Evolutionary conservation across 2,888 invertebrate species (phyloP), one percentile per base, ranked within the genome.

Genomic region (Cyclophora punctaria): DNA sequence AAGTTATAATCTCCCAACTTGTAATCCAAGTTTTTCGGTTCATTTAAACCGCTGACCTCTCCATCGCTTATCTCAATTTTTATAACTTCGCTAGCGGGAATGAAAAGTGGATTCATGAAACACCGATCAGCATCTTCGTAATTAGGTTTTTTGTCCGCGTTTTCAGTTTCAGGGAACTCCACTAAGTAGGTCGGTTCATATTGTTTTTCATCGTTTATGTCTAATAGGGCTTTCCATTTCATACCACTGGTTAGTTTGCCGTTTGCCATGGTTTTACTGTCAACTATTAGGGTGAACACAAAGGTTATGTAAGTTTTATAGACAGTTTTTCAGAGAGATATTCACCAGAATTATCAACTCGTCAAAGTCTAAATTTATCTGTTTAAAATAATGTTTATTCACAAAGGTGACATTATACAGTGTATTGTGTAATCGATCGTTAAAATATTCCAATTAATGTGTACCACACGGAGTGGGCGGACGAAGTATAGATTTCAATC

Each of bases 81-180:
- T 64, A 78, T 75, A 80, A 80, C 77, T 80, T 81, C 71, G 55
- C 64, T 65, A 44, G 73, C 64, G 46, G 84, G 75, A 56, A 83
- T 75, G 70, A 80, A 80, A 66, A 81, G 78, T 59, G 84, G 83
- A 60, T 83, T 83, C 60, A 81, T 77, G 69, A 75, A 79, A 67
- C 62, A 74, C 56, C 74, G 73, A 70, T 79, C 77, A 71, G 71
- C 70, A 67, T 67, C 67, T 62, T 69, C 62, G 51, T 62, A 61
- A 65, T 63, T 66, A 55, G 55, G 58, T 42, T 66, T 68, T 69
- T 64, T 66, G 58, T 63, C 60, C 35, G 69, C 73, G 41, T 60
- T 60, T 56, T 81, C 77, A 46, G 73, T 76, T 55, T 83, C 80
- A 7, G 82, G 80, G 20, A 20, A 20, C 20, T 20, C 20, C 20